Evolutionary conservation across 2,113 vertebrate species (phyloP).

Genomic region (Esox niger): DNA sequence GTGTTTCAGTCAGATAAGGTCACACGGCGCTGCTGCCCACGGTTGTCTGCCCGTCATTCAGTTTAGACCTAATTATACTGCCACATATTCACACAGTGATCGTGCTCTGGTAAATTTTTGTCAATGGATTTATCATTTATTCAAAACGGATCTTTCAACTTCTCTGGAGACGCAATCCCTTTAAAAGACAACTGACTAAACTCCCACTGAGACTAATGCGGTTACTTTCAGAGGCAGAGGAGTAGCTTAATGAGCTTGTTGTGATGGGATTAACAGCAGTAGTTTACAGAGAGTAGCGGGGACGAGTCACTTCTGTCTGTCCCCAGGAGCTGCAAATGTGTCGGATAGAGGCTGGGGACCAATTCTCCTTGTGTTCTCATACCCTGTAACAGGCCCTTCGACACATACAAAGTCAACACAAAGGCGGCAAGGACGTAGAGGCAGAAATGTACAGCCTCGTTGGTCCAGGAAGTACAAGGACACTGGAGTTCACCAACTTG

Average conservation of each 20-base stretch:
- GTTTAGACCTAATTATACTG: not conserved
- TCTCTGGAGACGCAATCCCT: not conserved
- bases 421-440: too few species aligned
- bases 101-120: too few species aligned
- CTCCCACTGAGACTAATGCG: not conserved
- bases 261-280: too few species aligned
- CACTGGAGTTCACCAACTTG: too few species aligned
- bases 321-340: too few species aligned
- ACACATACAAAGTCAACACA: not conserved
- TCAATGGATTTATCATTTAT: not conserved
- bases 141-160: not conserved
- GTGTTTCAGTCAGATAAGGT: not conserved
- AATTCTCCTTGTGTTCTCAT: not conserved
- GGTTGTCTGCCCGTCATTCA: not conserved
- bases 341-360: too few species aligned
- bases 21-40: not conserved
- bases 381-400: not conserved
- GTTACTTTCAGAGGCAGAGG: too few species aligned
- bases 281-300: too few species aligned
- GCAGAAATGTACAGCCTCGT: too few species aligned
- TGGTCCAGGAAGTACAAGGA: too few species aligned
- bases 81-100: not conserved
- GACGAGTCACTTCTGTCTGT: too few species aligned
- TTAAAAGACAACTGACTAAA: not conserved
- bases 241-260: too few species aligned